These are phyloP conservation scores for Bombus breviceps DNA, from an alignment of 1,140 invertebrate species.

Conservation along the genomic window DNA sequence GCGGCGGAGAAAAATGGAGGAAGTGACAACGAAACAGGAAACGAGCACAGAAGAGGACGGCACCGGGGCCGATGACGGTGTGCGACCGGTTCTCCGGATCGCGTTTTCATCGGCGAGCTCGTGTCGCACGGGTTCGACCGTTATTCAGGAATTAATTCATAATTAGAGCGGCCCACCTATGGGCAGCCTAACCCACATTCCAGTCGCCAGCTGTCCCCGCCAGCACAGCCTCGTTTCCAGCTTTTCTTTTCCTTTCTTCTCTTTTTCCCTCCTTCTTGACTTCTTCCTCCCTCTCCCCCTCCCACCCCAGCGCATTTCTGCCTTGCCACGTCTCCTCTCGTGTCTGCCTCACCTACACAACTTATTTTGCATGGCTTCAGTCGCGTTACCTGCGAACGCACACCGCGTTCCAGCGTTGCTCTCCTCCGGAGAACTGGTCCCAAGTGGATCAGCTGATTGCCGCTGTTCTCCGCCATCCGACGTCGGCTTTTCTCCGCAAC, in stretches of 20 bases:
- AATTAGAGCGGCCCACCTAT: conserved; percentile 80
- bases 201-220: conserved; percentile 76
- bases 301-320: conserved; percentile 44
- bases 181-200: conserved; percentile 81
- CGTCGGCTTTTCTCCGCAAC: conserved; percentile 6
- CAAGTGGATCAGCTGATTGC: conserved; percentile 62
- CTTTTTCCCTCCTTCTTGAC: conserved; percentile 9
- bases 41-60: background rate
- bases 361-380: conserved; percentile 54
- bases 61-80: conserved; percentile 25
- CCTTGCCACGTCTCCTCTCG: too few species aligned
- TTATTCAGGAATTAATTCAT: conserved; percentile 81
- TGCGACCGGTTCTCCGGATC: conserved; percentile 71
- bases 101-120: conserved; percentile 72
- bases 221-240: conserved; percentile 67
- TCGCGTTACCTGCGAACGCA: conserved; percentile 22
- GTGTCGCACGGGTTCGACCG: conserved; percentile 76
- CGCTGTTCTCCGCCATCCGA: background rate
- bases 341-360: too few species aligned
- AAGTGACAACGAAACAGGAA: conserved; percentile 13
- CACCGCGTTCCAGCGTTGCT: background rate
- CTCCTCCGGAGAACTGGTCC: conserved; percentile 46
- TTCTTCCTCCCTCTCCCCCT: conserved; percentile 1
- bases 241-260: conserved; percentile 58
- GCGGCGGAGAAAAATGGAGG: background rate